Percentiles rank a stretch among this genome's conserved stretches.
These are phyloP conservation scores for Mesitornis unicolor DNA, from an alignment of 2,113 vertebrate genomes.

Conservation along the genomic window DNA sequence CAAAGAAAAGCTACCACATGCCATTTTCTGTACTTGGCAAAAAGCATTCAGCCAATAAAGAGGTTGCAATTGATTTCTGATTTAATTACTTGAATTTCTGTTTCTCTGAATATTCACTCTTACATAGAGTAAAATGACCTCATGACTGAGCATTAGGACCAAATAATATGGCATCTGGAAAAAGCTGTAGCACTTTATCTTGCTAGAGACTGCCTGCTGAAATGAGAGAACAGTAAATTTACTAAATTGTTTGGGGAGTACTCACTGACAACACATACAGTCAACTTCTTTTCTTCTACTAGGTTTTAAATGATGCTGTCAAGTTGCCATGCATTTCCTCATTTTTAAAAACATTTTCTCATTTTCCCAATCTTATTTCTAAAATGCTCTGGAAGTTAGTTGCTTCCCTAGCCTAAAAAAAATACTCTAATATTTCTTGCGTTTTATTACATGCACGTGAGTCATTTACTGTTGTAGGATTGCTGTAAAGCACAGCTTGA, in stretches of 20 bases:
- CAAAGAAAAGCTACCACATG: not conserved
- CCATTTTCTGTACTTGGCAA: not conserved
- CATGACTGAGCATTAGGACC: not conserved
- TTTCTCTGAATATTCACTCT: not conserved
- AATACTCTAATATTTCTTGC: not conserved
- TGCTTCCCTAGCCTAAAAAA: not conserved
- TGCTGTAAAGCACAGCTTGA: not conserved
- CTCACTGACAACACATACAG: not conserved
- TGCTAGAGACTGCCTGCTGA: not conserved
- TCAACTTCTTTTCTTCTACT: not conserved
- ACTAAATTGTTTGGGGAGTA: not conserved
- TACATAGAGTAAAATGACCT: not conserved
- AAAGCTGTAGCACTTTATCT: not conserved
- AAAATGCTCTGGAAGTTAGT: not conserved
- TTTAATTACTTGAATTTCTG: slow-evolving; percentile 13
- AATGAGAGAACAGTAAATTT: not conserved
- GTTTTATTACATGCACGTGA: not conserved
- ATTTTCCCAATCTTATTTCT: not conserved
- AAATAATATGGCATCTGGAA: not conserved
- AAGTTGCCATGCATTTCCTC: not conserved
- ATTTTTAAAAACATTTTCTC: not conserved
- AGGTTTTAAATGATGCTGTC: not conserved
- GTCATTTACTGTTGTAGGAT: not conserved
- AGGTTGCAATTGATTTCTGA: not conserved
- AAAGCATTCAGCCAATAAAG: not conserved